A percentile compares a stretch with the other conserved stretches of the same genome.
These are phyloP conservation scores for Orius insidiosus DNA, from an alignment of 1,140 invertebrate species.

Conservation along the genomic window DNA sequence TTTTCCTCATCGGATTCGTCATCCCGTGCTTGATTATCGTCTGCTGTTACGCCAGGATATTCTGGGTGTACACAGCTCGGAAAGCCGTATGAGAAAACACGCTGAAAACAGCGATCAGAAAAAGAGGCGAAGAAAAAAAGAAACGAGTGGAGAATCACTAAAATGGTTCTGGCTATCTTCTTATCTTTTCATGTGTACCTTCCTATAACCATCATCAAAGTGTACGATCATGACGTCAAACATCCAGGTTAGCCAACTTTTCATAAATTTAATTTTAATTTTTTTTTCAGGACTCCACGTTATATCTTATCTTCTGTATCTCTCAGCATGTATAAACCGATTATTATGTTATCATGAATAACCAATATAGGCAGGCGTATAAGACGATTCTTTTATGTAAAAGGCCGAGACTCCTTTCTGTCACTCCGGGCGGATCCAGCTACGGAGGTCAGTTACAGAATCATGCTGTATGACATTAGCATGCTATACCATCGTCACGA, in stretches of 20 bases:
- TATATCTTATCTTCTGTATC: conserved; percentile 35
- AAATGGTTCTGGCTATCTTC: conserved; percentile 81
- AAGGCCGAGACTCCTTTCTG: conserved; percentile 16
- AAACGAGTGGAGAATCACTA: conserved; percentile 79
- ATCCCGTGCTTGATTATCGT: conserved; percentile 69
- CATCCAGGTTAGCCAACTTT: conserved; percentile 45
- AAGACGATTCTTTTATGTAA: conserved; percentile 27
- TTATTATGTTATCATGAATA: conserved; percentile 41
- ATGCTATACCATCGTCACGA: no score
- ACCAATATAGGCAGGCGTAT: conserved; percentile 37
- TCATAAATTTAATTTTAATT: not conserved
- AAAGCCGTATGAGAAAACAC: conserved; percentile 44
- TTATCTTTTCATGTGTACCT: conserved; percentile 69
- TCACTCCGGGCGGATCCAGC: conserved; percentile 17
- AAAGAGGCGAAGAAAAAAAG: conserved; percentile 41
- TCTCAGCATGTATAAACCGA: conserved; percentile 37
- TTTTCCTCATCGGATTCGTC: conserved; percentile 67
- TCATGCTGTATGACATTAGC: conserved; percentile 9
- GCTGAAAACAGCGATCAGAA: conserved; percentile 22
- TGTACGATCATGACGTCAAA: conserved; percentile 55
- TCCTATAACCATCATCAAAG: conserved; percentile 72
- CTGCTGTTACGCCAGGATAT: conserved; percentile 73
- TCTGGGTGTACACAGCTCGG: conserved; percentile 70
- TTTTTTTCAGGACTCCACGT: conserved; percentile 30
- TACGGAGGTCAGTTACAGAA: conserved; percentile 18